phyloP scores from a whole-genome alignment of 2,888 invertebrate genomes.

The Rotaria sp. region DNA sequence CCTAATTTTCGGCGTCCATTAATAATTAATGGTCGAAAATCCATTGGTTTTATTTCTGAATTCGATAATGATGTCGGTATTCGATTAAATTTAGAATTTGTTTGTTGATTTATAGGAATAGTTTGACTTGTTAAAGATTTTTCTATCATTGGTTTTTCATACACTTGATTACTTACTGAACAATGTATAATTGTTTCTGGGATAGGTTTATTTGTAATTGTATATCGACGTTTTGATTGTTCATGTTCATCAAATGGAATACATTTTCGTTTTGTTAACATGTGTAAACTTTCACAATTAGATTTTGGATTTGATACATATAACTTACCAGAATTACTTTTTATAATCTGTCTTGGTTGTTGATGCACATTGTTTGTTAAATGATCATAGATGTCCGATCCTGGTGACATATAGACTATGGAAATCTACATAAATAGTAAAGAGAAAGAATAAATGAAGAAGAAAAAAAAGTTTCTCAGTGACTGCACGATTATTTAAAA shows the following conservation, averaged over 20 bases:
- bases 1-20: background rate
- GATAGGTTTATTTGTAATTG: background rate
- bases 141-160: background rate
- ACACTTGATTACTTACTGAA: background rate
- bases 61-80: background rate
- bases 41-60: background rate
- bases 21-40: conserved; percentile 14
- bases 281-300: background rate
- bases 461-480: background rate
- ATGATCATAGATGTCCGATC: background rate
- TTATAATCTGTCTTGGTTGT: background rate
- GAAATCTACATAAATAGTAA: background rate
- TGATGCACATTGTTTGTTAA: background rate
- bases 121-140: background rate
- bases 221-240: background rate
- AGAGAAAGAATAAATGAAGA: background rate
- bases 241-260: background rate
- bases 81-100: background rate
- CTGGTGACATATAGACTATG: background rate
- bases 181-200: background rate
- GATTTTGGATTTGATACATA: background rate
- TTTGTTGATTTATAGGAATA: background rate
- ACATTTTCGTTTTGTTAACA: background rate
- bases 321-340: background rate
- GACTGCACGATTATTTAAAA: background rate